Base-by-base conservation (phyloP, 2,113 vertebrate species). In the Eulemur rufifrons region DNA sequence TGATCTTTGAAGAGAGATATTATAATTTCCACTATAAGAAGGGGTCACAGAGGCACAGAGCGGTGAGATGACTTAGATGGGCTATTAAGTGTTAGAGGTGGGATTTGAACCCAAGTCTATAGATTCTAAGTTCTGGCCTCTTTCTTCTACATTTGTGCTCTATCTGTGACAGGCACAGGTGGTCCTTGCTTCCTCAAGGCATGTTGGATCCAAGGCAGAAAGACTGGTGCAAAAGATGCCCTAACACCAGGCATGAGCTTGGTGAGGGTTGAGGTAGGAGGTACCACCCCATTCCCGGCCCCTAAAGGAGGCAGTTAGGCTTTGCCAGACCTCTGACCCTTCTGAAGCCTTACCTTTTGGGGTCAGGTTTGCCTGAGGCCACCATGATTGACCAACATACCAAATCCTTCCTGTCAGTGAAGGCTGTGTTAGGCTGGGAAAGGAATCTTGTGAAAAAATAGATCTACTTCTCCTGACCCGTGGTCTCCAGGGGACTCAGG, bases 391-490 rank as follows among this genome's bases (percentile, higher is more conserved):
- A 83, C 77, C 66, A 47, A 25, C 3, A 42, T 25, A 32, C 69
- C 20, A 54, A 83, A 32, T 87, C 59, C 84, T 94, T 68, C 66
- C 37, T 64, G n/a, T 34, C 50, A 42, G 7, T 77, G 5, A 86
- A 47, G 13, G 25, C 92, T 20, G 14, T 63, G 2, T 92, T 32
- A 81, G 89, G n/a, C 92, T 95, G 93, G 91, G 96, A 93, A 95
- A 91, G 88, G 80, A 93, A 91, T 74, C 56, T 56, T 50, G 52
- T 89, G 91, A 89, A 94, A 95, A 93, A 95, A 78, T 91, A 88
- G 96, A 74, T 91, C n/a, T 56, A 84, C 93, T 91, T 94, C 69
- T 32, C 66, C 73, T 29, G 7, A 80, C 76, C 80, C 52, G 2
- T 56, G 64, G 39, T 94, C 94, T 37, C 74, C 82, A 64, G 85